Percentiles rank a stretch among this genome's conserved stretches.
phyloP scores from a whole-genome alignment of 2,797 vertebrate genomes.

The Bothrops alternatus region DNA sequence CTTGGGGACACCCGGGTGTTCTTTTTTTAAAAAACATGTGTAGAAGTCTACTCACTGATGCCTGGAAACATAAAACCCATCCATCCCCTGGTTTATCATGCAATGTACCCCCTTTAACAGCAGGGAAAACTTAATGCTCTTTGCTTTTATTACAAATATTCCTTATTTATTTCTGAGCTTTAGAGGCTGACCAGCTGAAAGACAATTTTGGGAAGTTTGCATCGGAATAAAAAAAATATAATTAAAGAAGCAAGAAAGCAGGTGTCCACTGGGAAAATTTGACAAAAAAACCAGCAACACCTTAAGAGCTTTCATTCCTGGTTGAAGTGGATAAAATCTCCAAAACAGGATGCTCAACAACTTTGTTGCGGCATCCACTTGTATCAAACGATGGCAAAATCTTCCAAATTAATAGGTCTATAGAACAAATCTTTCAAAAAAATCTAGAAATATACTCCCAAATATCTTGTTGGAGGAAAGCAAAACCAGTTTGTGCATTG shows the following conservation, averaged over 20 bases:
- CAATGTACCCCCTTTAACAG: background rate
- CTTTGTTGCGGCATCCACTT: background rate
- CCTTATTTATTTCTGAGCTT: background rate
- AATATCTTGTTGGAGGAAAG: background rate
- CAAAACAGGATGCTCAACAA: background rate
- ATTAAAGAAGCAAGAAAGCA: background rate
- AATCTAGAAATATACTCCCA: background rate
- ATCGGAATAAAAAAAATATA: background rate
- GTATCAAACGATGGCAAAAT: background rate
- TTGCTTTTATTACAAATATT: background rate
- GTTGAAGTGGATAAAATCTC: background rate
- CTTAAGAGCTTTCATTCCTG: background rate
- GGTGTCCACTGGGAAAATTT: background rate
- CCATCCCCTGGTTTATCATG: background rate
- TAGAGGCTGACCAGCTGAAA: background rate
- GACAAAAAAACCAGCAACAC: background rate
- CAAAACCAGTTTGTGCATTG: background rate
- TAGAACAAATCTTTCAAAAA: background rate
- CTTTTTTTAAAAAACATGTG: background rate
- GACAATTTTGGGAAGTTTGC: background rate
- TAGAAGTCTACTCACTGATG: background rate
- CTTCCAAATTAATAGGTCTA: background rate
- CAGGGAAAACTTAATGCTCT: background rate
- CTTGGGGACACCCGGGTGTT: background rate
- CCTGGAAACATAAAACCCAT: background rate